Evolutionary conservation across 2,888 invertebrate species (phyloP).

Genomic region (Apoda limacodes): DNA sequence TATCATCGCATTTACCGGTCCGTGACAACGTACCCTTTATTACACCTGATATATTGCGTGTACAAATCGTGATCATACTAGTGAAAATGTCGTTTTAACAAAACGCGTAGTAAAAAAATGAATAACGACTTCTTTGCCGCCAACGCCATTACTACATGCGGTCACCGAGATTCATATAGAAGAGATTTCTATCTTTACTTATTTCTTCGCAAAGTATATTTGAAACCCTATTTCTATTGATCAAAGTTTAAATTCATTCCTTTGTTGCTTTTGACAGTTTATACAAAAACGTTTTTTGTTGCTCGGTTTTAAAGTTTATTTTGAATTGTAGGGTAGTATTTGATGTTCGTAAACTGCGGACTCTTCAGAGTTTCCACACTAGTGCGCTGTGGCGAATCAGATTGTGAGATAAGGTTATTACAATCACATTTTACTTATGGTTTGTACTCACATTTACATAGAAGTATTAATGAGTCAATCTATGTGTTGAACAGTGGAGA

Average conservation of each 20-base stretch:
- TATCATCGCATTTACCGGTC: slow-evolving; percentile 42
- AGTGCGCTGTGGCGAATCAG: slow-evolving; percentile 58
- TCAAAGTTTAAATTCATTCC: slow-evolving; percentile 23
- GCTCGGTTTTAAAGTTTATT: slow-evolving; percentile 25
- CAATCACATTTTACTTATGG: slow-evolving; percentile 63
- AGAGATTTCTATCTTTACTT: too few relatives aligned
- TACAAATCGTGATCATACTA: slow-evolving; percentile 63
- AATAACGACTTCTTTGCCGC: slow-evolving; percentile 65
- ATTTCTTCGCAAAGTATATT: too few relatives aligned
- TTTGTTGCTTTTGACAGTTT: slow-evolving; percentile 11
- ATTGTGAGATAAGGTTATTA: slow-evolving; percentile 65
- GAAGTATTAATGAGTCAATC: too few relatives aligned
- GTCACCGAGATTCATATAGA: slow-evolving; percentile 38
- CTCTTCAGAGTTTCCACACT: slow-evolving; percentile 45
- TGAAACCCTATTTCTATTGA: slow-evolving; percentile 21
- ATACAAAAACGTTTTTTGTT: slow-evolving; percentile 33
- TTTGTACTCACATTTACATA: slow-evolving; percentile 28
- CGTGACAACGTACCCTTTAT: slow-evolving; percentile 43
- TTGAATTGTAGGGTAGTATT: slow-evolving; percentile 23
- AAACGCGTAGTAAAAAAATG: slow-evolving; percentile 68
- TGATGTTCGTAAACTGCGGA: slow-evolving; percentile 25
- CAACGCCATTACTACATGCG: slow-evolving; percentile 59
- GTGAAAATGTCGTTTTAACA: slow-evolving; percentile 68
- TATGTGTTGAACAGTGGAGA: too few relatives aligned
- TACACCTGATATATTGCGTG: slow-evolving; percentile 60